Evolutionary conservation across 2,888 invertebrate genomes (phyloP).

Genomic region (Gortyna flavago): DNA sequence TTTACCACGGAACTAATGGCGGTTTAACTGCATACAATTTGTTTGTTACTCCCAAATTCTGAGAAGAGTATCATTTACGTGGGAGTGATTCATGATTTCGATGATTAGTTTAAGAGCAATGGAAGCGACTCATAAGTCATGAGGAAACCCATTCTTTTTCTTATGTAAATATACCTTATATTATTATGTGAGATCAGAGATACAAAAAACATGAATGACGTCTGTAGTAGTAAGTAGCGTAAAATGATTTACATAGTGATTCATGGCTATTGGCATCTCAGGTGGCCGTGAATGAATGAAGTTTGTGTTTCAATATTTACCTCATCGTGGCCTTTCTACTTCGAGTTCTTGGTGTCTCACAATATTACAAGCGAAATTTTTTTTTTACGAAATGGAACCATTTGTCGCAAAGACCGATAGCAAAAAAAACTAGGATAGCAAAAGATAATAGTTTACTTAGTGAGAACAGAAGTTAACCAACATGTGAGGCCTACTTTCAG

Average conservation of each 20-base stretch:
- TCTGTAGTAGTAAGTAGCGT: constrained; percentile 73
- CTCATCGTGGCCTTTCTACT: constrained; percentile 74
- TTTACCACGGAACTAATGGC: constrained; percentile 44
- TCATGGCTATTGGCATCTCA: constrained; percentile 68
- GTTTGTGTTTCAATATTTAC: constrained; percentile 73
- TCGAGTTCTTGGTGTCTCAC: not conserved
- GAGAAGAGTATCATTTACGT: constrained; percentile 66
- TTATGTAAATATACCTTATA: constrained; percentile 64
- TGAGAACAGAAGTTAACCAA: constrained; percentile 27
- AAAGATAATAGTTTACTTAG: too few relatives aligned
- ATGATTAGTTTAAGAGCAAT: constrained; percentile 57
- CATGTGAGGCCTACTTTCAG: constrained; percentile 23
- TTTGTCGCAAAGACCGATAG: constrained; percentile 6
- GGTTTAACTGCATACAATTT: constrained; percentile 54
- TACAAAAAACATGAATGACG: constrained; percentile 59
- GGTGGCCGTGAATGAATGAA: constrained; percentile 77
- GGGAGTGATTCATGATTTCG: constrained; percentile 75
- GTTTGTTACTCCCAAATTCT: constrained; percentile 68
- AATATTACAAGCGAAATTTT: not conserved
- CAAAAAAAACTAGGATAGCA: constrained; percentile 16
- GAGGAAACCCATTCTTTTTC: constrained; percentile 62
- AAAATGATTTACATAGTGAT: constrained; percentile 77
- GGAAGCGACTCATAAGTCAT: constrained; percentile 62
- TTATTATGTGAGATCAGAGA: constrained; percentile 62
- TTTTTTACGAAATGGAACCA: not conserved